These are phyloP conservation scores for Actinostola sp. DNA, from an alignment of 92 coral and sea anemone species.

Conservation along the genomic window DNA sequence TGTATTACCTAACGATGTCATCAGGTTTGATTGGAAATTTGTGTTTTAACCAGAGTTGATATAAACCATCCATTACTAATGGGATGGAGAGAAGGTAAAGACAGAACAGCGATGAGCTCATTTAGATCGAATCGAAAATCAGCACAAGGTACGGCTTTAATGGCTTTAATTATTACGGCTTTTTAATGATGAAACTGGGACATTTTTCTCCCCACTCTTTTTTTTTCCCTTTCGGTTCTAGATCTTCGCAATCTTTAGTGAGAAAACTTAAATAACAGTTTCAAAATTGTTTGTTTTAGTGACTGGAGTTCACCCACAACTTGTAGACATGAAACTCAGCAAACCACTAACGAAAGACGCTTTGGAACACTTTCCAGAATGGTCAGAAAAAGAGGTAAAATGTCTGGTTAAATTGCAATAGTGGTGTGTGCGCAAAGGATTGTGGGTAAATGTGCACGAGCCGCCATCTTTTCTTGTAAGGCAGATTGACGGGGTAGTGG, in stretches of 20 bases:
- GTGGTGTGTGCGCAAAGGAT: too few relatives aligned
- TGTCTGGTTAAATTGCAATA: too few relatives aligned
- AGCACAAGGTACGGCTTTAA: conserved; percentile 46
- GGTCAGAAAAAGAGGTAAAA: conserved; percentile 87
- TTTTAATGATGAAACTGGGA: too few relatives aligned
- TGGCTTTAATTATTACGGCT: not conserved
- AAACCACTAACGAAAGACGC: conserved; percentile 77
- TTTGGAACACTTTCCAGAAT: conserved; percentile 84
- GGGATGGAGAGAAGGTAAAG: conserved; percentile 82
- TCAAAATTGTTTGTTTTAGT: conserved; percentile 28
- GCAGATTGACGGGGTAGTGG: too few relatives aligned
- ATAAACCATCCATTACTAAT: conserved; percentile 69
- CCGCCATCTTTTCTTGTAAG: too few relatives aligned
- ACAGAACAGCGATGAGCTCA: conserved; percentile 6
- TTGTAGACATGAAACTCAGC: conserved; percentile 70
- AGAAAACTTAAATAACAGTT: too few relatives aligned
- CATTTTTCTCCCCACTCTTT: too few relatives aligned
- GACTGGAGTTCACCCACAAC: conserved; percentile 89
- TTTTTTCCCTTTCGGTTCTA: too few relatives aligned
- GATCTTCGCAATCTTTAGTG: too few relatives aligned
- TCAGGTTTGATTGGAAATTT: not conserved
- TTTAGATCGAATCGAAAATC: conserved; percentile 44
- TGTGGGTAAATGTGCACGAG: too few relatives aligned
- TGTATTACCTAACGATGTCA: not conserved
- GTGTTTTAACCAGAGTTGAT: conserved; percentile 46